A percentile compares a stretch with the other conserved stretches of the same genome.
Conservation (phyloP, 2,888 invertebrate species). For the Mongoloraphidia duomilia region DNA sequence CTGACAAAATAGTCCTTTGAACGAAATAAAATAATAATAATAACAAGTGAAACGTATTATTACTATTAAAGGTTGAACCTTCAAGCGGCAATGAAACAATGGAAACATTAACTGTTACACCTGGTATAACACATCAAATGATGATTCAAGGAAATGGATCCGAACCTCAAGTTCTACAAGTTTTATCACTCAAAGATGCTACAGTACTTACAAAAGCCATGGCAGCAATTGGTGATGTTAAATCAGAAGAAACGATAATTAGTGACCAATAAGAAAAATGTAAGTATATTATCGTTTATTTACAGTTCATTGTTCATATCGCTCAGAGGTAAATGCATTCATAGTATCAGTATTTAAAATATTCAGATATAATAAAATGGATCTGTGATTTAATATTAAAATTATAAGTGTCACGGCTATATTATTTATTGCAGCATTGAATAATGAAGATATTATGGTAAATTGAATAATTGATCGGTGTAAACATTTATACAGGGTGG, state of each 20-base stretch:
- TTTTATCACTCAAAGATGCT: slow-evolving; percentile 74
- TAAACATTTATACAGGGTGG: too few species aligned
- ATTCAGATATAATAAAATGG: too few species aligned
- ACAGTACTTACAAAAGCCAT: slow-evolving; percentile 69
- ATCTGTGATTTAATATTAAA: too few species aligned
- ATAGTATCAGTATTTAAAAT: too few species aligned
- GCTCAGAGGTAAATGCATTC: too few species aligned
- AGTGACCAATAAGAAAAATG: slow-evolving; percentile 26
- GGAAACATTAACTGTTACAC: slow-evolving; percentile 58
- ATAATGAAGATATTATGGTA: too few species aligned
- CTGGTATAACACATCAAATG: slow-evolving; percentile 68
- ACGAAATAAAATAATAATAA: neutral
- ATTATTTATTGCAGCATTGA: too few species aligned
- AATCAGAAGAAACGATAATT: slow-evolving; percentile 50
- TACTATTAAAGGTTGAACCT: slow-evolving; percentile 50
- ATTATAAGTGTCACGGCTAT: too few species aligned
- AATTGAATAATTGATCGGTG: too few species aligned
- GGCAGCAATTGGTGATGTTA: slow-evolving; percentile 54
- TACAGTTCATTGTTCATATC: too few species aligned
- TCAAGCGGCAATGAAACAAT: slow-evolving; percentile 53
- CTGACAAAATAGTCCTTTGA: neutral
- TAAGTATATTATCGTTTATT: too few species aligned
- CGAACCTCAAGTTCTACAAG: slow-evolving; percentile 68
- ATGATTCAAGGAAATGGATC: slow-evolving; percentile 59
- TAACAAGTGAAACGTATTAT: neutral